Evolutionary conservation across 2,113 vertebrate species (phyloP), one percentile per base, ranked within the genome.

Genomic region (Phodopus roborovskii): DNA sequence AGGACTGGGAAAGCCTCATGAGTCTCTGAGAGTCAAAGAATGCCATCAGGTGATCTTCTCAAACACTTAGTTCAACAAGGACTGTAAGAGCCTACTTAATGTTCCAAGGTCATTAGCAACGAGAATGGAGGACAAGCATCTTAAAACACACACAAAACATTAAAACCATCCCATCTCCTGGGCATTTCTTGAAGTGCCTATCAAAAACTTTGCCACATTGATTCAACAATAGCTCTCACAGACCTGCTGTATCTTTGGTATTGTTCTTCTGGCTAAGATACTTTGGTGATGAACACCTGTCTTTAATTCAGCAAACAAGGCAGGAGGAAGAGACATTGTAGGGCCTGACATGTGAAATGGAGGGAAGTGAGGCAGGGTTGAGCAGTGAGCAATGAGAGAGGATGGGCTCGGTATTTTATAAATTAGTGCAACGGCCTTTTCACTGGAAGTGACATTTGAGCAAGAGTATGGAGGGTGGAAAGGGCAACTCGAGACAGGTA

Each of bases 261-360:
- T 7, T 74, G 2, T 75, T 19, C 22, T 36, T 64, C 24, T 5
- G 0, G 17, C n/a, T 68, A 30, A 56, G 28, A 12, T 2, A 22
- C 0, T 81, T 20, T 28, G 22, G 1, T 9, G 22, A 74, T 12
- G 1, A 7, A 30, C n/a, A 2, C 84, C 36, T 73, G 5, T 0
- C 1, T 7, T 0, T 42, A 12, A 1, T 7, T 4, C 17, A 60
- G 7, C 7, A 0, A 30, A 79, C 9, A 58, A 3, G 4, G 30
- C 36, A 68, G 20, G 7, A 20, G 64, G 36, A 92, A 22, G 88
- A 84, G 30, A 58, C 22, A 20, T 60, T 45, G 22, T 0, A 1
- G 30, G 26, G 3, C 26, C 39, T 39, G 45, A 45, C 3, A n/a
- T 13, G 24, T 10, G 22, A 85, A 82, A 70, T 1, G 0, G 10